A percentile compares a stretch with the other conserved stretches of the same genome.
phyloP scores from a whole-genome alignment of 1,140 invertebrate species.

The Sycophaga agraensis region DNA sequence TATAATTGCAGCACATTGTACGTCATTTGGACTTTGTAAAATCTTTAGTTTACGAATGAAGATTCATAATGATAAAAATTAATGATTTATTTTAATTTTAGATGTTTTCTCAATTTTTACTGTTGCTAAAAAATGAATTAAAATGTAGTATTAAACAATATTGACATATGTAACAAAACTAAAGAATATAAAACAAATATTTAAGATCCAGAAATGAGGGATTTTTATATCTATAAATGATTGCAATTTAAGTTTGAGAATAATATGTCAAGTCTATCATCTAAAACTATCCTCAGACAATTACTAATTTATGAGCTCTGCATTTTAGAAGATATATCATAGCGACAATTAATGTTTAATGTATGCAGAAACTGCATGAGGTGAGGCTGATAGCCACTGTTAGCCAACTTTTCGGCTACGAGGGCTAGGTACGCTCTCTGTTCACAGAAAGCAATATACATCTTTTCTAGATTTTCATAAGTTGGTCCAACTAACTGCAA shows the following conservation, averaged over 20 bases:
- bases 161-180: neutral
- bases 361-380: constrained; percentile 53
- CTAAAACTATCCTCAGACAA: neutral
- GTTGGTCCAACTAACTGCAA: constrained; percentile 36
- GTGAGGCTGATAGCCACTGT: constrained; percentile 53
- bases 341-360: constrained; percentile 53
- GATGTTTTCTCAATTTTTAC: neutral
- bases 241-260: neutral
- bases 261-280: neutral
- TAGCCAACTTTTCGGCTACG: constrained; percentile 50
- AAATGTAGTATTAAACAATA: neutral
- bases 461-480: constrained; percentile 46
- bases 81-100: neutral
- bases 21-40: too few relatives aligned
- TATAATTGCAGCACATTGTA: too few relatives aligned
- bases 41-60: too few relatives aligned
- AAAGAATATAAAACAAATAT: neutral
- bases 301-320: neutral
- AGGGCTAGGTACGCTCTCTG: constrained; percentile 49
- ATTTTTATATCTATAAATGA: neutral
- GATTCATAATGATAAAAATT: neutral
- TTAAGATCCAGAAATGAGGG: neutral
- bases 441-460: constrained; percentile 52
- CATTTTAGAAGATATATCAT: constrained; percentile 42
- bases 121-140: neutral